Percentiles rank a stretch among this genome's conserved stretches.
These are phyloP conservation scores for Argopecten irradians DNA, from an alignment of 1,140 invertebrate species.

Conservation along the genomic window DNA sequence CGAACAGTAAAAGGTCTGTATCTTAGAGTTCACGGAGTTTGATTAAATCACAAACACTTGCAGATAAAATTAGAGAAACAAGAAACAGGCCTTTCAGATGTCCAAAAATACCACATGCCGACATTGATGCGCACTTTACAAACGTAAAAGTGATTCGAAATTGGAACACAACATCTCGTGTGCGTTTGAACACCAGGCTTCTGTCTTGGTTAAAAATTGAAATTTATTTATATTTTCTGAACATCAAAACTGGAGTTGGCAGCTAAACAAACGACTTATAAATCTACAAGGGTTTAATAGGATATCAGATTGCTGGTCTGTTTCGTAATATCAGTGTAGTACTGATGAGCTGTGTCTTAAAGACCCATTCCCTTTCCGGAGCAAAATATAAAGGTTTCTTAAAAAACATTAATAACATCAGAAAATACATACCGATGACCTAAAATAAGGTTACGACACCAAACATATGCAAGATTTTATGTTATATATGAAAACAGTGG, in stretches of 20 bases:
- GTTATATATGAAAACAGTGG: too few species aligned
- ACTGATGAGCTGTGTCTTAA: too few species aligned
- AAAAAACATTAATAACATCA: too few species aligned
- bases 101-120: conserved; percentile 1
- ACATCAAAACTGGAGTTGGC: background rate
- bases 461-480: too few species aligned
- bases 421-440: too few species aligned
- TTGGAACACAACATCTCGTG: background rate
- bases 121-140: background rate
- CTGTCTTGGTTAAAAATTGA: background rate
- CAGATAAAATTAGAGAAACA: background rate
- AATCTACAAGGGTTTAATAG: background rate
- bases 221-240: background rate
- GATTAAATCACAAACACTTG: background rate
- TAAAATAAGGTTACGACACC: too few species aligned
- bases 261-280: background rate
- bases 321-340: too few species aligned
- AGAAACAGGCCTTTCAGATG: background rate
- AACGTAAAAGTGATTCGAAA: conserved; percentile 10
- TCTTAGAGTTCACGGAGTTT: background rate
- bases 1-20: background rate
- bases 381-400: too few species aligned
- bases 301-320: background rate
- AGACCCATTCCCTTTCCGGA: too few species aligned
- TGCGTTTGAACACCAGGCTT: background rate